Base-by-base conservation (phyloP, 53 echinoderm and acorn worm species). In the Stichopus horrens region DNA sequence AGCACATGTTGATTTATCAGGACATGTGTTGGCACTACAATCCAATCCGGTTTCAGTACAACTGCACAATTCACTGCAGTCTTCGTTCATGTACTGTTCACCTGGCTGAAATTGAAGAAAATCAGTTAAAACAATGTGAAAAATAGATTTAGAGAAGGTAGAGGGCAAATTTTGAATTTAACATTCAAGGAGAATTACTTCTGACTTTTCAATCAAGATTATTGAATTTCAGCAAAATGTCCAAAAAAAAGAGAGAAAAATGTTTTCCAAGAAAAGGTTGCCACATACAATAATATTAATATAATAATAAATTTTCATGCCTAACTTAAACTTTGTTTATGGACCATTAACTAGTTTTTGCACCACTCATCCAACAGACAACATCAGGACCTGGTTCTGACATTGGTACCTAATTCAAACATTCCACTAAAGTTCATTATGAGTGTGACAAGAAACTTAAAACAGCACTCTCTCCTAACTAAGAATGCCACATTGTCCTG, bases 31-130 rank as follows among this genome's bases (percentile, higher is more conserved):
- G 16, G 52, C 77, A 51, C 6, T 6, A 51, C 77, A 77, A 5
- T 77, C 52, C 37, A 77, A 11, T 51, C 77, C 77, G 16, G 52
- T 77, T 11, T 20, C 77, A 8, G 77, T 77, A 52, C 77, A 77
- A n/a, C 16, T 1, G 9, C 77, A 77, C 16, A 14, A 14, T 51
- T 16, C 54, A 16, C 52, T 52, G 53, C 77, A 77, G 53, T 77
- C 77, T 51, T 52, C 18, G 51, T 52, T 77, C 77, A 20, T 52
- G 13, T 16, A 21, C 54, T 77, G 7, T 20, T 77, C 77, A 77
- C 77, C 77, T 11, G 16, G n/a, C 77, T 77, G 54, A 23, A 8
- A 77, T 4, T 7, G 11, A 0, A 77, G 16, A 11, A 7, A 63
- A 63, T 37, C 37, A 37, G 2, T 37, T 37, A 37, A 37, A 37